Evolutionary conservation across 1,140 invertebrate species (phyloP), one percentile per base, ranked within the genome.

Genomic region (Drosophila athabasca): DNA sequence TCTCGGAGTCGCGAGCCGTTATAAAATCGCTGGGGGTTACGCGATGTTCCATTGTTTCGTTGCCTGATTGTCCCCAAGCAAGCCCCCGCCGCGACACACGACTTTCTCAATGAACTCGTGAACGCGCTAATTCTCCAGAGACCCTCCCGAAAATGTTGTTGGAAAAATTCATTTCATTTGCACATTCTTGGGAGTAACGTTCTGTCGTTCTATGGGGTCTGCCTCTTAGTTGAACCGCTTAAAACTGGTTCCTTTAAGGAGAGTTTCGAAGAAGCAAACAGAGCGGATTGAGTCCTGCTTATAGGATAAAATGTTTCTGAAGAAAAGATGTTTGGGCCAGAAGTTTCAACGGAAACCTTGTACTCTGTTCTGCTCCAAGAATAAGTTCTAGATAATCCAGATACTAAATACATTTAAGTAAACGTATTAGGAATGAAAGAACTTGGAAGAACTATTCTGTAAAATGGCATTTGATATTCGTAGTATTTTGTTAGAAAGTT

Each of bases 11-110:
- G 35, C 35, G 35, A 39, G 54, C 46, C 61, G 59, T 87, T 88
- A 88, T 79, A 79, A 88, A 88, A 87, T 87, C 62, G 79, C 70
- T 79, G 51, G 76, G 35, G 35, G 83, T 87, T 79, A 87, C 77
- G 76, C 82, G 79, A 83, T 79, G 66, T 87, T 62, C 55, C 51
- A 54, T 73, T 77, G 62, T 65, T 77, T 61, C 35, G 46, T 35
- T 15, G 29, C 43, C 41, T 49, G 79, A 61, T 78, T 70, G 31
- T 13, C 35, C 50, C 39, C 24, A 35, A 29, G 6, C 59, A 5
- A 29, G 22, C 24, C 22, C 13, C 13, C 7, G 2, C 24, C n/a
- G 11, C 3, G 0, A 39, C 67, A 55, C 22, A 48, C 49, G 67
- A 48, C 41, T 70, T 64, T 74, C 77, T 67, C 65, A 74, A 74